Conservation (phyloP, 2,888 invertebrate species). For the Seira sanloemensis region DNA sequence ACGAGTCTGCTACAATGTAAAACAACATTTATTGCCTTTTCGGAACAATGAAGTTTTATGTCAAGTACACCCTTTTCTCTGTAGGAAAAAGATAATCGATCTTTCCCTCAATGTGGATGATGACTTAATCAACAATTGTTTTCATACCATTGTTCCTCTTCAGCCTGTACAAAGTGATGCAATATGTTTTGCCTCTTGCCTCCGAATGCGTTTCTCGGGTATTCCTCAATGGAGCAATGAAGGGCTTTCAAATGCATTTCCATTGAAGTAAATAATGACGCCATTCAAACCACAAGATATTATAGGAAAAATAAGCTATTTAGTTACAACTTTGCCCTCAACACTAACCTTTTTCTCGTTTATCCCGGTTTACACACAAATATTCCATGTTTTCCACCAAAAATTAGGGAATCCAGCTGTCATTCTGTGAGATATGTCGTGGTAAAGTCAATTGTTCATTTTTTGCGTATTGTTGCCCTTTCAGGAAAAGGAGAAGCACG, state of each 20-base stretch:
- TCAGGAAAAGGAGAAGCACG: conserved; percentile 36
- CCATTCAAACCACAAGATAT: conserved; percentile 24
- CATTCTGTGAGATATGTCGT: conserved; percentile 43
- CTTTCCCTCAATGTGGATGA: conserved; percentile 14
- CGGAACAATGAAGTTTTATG: conserved; percentile 15
- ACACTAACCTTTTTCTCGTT: conserved; percentile 27
- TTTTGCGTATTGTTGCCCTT: conserved; percentile 23
- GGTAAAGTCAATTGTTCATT: conserved; percentile 62
- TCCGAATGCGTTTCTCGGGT: not conserved
- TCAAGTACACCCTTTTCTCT: not conserved
- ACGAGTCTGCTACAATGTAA: too few relatives aligned
- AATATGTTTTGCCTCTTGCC: too few relatives aligned
- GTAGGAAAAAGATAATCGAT: not conserved
- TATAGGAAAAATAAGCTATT: conserved; percentile 40
- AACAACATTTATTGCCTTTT: conserved; percentile 14
- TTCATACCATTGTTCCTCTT: not conserved
- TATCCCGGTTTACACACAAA: conserved; percentile 57
- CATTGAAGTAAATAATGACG: not conserved
- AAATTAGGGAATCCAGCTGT: conserved; percentile 65
- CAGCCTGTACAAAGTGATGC: too few relatives aligned
- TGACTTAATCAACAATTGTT: conserved; percentile 34
- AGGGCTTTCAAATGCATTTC: not conserved
- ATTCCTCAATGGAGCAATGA: not conserved
- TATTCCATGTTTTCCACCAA: conserved; percentile 50
- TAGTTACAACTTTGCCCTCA: conserved; percentile 39